phyloP scores from a whole-genome alignment of 2,113 vertebrate species.

The Mirounga angustirostris region DNA sequence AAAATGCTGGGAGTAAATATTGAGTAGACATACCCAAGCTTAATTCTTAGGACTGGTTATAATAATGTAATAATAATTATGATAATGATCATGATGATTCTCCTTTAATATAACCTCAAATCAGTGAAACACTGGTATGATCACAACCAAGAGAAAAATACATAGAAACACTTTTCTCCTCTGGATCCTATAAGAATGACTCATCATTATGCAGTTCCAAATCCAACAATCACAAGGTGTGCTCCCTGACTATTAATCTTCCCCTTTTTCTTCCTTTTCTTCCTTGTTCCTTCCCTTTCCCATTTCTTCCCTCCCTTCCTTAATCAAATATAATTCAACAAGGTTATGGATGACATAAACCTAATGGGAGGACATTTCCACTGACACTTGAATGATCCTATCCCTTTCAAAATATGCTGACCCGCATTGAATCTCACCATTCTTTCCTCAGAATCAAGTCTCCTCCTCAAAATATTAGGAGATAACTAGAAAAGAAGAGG shows the following conservation, averaged over 20 bases:
- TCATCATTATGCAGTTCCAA: background rate
- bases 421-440: conserved; percentile 37
- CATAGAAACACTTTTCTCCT: background rate
- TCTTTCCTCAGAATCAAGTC: background rate
- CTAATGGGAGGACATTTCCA: background rate
- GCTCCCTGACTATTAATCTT: background rate
- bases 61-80: background rate
- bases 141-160: background rate
- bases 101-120: background rate
- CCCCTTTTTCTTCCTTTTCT: background rate
- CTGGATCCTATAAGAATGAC: conserved; percentile 13
- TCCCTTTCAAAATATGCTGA: background rate
- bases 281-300: background rate
- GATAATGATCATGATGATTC: background rate
- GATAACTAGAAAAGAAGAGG: conserved; percentile 50
- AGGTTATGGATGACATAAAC: background rate
- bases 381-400: background rate
- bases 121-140: background rate
- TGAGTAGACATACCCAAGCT: background rate
- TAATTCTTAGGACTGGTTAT: background rate
- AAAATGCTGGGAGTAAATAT: background rate
- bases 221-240: background rate
- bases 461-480: conserved; percentile 53
- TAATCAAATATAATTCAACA: conserved; percentile 16
- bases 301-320: background rate